These are phyloP conservation scores for Hyles euphorbiae DNA, from an alignment of 1,140 invertebrate species.

Conservation along the genomic window DNA sequence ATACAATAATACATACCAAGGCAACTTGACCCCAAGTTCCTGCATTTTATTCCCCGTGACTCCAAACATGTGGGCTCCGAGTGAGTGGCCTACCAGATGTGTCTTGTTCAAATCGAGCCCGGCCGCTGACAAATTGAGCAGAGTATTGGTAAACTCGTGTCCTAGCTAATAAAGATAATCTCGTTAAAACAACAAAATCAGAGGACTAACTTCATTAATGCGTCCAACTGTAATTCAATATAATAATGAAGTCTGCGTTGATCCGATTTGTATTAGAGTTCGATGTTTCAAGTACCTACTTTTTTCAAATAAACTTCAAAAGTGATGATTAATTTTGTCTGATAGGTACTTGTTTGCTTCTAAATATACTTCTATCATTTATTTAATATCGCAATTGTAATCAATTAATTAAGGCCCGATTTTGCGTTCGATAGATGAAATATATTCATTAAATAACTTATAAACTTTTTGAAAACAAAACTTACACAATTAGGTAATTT, in stretches of 20 bases:
- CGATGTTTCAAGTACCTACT: no score
- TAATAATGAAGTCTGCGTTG: not conserved
- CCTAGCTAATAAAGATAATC: slow-evolving; percentile 38
- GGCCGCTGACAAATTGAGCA: slow-evolving; percentile 35
- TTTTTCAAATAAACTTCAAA: no score
- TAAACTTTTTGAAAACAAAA: no score
- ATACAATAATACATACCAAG: slow-evolving; percentile 35
- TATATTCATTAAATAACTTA: no score
- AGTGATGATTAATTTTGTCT: no score
- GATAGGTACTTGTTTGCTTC: no score
- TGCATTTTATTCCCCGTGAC: slow-evolving; percentile 51
- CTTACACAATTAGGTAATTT: no score
- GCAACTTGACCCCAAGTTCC: slow-evolving; percentile 35
- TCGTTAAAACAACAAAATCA: not conserved
- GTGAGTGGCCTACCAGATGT: slow-evolving; percentile 57
- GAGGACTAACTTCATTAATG: no score
- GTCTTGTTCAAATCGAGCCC: slow-evolving; percentile 52
- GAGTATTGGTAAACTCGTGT: slow-evolving; percentile 35
- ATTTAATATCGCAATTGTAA: no score
- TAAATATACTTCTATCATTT: no score
- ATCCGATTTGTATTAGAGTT: not conserved
- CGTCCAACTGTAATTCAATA: not conserved
- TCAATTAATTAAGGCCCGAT: no score
- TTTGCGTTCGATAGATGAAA: no score
- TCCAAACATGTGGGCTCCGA: slow-evolving; percentile 61